A percentile compares a stretch with the other conserved stretches of the same genome.
Conservation (phyloP, 37 sponge, comb jelly and placozoan species). For the Mnemiopsis leidyi region DNA sequence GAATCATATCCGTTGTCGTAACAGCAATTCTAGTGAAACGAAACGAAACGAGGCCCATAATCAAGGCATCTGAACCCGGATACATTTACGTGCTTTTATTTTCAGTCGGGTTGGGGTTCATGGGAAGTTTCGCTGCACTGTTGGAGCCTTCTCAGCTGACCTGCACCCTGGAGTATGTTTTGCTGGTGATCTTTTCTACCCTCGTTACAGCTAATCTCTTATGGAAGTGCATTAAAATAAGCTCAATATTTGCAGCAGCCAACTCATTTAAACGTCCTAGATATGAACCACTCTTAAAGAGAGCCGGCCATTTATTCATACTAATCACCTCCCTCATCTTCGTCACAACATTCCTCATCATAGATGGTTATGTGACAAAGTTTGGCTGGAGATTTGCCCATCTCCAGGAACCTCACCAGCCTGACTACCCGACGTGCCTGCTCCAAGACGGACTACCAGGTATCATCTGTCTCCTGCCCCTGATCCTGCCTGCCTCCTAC, state of each 20-base stretch:
- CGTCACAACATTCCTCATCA: not conserved
- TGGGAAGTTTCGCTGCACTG: not conserved
- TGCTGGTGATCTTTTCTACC: not conserved
- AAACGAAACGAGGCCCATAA: constrained; percentile 26
- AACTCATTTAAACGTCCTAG: not conserved
- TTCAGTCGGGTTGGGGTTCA: not conserved
- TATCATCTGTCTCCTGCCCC: not conserved
- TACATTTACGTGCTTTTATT: not conserved
- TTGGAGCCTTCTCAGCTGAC: not conserved
- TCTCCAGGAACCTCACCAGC: not conserved
- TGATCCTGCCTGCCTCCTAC: not conserved
- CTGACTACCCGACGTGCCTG: not conserved
- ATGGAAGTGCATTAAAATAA: constrained; percentile 40
- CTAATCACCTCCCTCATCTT: not conserved
- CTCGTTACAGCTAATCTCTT: not conserved
- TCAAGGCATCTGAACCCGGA: constrained; percentile 50
- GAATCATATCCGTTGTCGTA: not conserved
- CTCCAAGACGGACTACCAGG: not conserved
- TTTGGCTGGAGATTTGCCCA: not conserved
- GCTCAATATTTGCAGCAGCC: not conserved
- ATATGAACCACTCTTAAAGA: not conserved
- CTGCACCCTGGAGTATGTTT: not conserved
- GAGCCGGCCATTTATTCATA: not conserved
- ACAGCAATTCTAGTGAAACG: not conserved
- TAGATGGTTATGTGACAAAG: not conserved